These are phyloP conservation scores for Nomada ferruginata DNA, from an alignment of 2,888 invertebrate species.

Conservation along the genomic window DNA sequence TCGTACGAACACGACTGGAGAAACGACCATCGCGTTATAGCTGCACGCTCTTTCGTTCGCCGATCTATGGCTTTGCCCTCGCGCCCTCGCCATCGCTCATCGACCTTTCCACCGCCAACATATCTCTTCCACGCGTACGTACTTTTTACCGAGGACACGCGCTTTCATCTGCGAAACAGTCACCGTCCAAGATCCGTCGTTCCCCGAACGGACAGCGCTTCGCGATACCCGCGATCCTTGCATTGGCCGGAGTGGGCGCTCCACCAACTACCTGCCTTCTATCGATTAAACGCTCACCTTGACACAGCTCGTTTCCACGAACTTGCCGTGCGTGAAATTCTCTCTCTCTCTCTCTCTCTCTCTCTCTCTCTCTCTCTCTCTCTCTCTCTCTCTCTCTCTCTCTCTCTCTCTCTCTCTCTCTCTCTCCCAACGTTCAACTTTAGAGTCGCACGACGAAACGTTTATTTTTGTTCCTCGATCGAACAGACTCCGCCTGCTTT, in stretches of 20 bases:
- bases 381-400: too few species aligned
- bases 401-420: too few species aligned
- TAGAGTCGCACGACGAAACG: conserved; percentile 1
- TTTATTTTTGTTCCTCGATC: conserved; percentile 12
- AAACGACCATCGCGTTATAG: conserved; percentile 22
- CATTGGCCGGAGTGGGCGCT: conserved; percentile 55
- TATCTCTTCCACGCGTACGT: conserved; percentile 19
- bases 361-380: too few species aligned
- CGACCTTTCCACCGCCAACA: conserved; percentile 7
- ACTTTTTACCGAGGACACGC: background rate
- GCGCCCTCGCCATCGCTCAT: background rate
- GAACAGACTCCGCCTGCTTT: background rate
- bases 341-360: too few species aligned
- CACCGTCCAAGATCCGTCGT: background rate
- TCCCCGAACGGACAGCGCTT: background rate
- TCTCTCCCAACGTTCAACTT: conserved; percentile 40
- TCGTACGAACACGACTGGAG: conserved; percentile 12
- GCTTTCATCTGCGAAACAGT: background rate
- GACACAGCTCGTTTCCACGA: conserved; percentile 69
- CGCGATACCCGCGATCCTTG: conserved; percentile 56
- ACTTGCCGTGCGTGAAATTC: conserved; percentile 37
- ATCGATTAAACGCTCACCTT: conserved; percentile 79
- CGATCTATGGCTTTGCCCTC: background rate
- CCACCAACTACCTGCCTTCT: conserved; percentile 75
- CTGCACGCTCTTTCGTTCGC: background rate